Evolutionary conservation across 2,797 vertebrate species (phyloP), one percentile per base, ranked within the genome.

Genomic region (Trematomus bernacchii): DNA sequence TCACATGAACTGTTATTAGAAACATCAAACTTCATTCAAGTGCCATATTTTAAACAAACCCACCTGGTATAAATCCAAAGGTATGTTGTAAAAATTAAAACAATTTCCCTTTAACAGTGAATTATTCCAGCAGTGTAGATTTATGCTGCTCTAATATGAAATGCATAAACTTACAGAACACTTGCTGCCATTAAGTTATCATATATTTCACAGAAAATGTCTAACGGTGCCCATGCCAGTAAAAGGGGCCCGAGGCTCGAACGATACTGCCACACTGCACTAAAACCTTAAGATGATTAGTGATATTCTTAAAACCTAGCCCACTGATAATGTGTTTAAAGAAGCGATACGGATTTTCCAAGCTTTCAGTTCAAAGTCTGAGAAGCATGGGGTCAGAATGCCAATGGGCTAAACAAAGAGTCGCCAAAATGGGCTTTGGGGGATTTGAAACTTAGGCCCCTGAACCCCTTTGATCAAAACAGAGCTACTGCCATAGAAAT

Each of bases 281-380:
- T 95, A 95, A 95, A 94, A 92, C 94, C 94, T 94, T 94, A 94
- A 94, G 93, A 92, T 94, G 94, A 94, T 95, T 95, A 95, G 93
- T 88, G 91, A 95, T 95, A 94, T 94, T 94, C 94, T 94, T 94
- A 95, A 95, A 95, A 94, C 92, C 93, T 92, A 87, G 89, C 89
- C 92, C 81, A 92, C 91, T 94, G 94, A 94, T 95, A 95, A 95
- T 96, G 94, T 96, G 94, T 95, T 95, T 95, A 95, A 95, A 96
- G 94, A 94, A 96, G 93, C 93, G 90, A 94, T 95, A 94, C 90
- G 90, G 94, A 90, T 95, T 95, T 94, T 92, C 83, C 87, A 89
- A 94, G 95, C 93, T 95, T 92, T 92, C 92, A 94, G 94, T 95
- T 96, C 94, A 96, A 95, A 96, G 94, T 94, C 89, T 91, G 82